Percentiles rank a stretch among this genome's conserved stretches.
Evolutionary conservation across 2,888 invertebrate genomes (phyloP).

Genomic region (Incurvaria masculella): DNA sequence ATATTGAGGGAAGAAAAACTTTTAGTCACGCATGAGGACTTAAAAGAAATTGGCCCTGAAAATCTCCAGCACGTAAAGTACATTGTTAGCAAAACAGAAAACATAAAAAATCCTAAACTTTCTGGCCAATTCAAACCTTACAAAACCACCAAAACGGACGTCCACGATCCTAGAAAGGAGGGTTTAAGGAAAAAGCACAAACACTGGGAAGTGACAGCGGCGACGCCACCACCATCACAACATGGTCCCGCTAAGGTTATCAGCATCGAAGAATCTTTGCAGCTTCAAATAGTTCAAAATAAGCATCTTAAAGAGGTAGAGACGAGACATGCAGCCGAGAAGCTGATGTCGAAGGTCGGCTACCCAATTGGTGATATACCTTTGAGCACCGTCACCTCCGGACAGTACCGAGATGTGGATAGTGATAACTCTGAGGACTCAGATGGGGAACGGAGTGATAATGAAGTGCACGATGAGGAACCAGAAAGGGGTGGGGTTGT

Average conservation of each 20-base stretch:
- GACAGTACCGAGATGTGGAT: constrained; percentile 34
- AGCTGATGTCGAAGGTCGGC: constrained; percentile 38
- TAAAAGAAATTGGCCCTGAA: constrained; percentile 37
- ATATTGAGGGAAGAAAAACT: constrained; percentile 40
- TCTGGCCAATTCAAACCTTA: constrained; percentile 54
- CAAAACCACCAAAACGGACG: constrained; percentile 53
- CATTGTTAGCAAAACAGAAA: constrained; percentile 51
- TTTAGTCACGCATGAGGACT: constrained; percentile 49
- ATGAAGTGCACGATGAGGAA: constrained; percentile 57
- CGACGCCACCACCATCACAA: constrained; percentile 57
- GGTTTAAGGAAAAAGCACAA: constrained; percentile 44
- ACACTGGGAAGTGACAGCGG: constrained; percentile 62
- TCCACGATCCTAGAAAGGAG: constrained; percentile 55
- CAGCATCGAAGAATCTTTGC: constrained; percentile 54
- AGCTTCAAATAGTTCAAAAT: constrained; percentile 52
- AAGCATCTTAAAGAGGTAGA: constrained; percentile 46
- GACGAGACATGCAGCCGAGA: constrained; percentile 55
- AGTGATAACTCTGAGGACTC: constrained; percentile 36
- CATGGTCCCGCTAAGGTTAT: constrained; percentile 53
- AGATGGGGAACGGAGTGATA: constrained; percentile 47
- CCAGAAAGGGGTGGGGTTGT: constrained; percentile 54
- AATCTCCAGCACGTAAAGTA: constrained; percentile 50
- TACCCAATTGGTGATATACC: constrained; percentile 34
- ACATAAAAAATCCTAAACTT: constrained; percentile 27
- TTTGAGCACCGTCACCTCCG: constrained; percentile 30